Conservation (phyloP, 2,113 vertebrate genomes). For the sheep (Ovis aries) region DNA sequence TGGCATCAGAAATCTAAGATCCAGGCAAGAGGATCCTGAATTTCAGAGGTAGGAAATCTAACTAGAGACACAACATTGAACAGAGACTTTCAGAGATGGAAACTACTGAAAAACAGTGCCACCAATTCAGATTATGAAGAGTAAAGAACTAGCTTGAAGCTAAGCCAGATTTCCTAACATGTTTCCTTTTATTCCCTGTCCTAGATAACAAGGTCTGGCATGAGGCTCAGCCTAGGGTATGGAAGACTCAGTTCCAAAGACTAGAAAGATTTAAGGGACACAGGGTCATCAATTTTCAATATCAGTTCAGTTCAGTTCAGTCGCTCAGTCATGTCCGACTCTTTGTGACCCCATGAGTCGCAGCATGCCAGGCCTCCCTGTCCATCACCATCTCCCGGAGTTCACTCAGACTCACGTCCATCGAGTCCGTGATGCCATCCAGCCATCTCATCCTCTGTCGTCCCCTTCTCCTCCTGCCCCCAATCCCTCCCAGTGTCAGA, state of each 20-base stretch:
- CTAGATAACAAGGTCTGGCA: neutral
- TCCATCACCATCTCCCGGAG: too few relatives aligned
- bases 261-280: neutral
- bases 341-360: accelerated
- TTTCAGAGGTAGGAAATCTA: neutral
- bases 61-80: neutral
- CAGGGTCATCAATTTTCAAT: neutral
- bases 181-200: neutral
- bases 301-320: neutral
- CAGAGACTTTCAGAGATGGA: neutral
- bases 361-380: too few relatives aligned
- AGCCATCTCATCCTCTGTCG: accelerated
- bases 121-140: neutral
- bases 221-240: neutral
- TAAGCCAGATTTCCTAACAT: neutral
- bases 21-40: neutral
- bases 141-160: neutral
- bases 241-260: neutral
- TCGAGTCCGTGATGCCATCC: too few relatives aligned
- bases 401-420: too few relatives aligned
- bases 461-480: too few relatives aligned
- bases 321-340: accelerated
- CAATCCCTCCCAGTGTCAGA: too few relatives aligned
- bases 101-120: neutral
- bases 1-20: neutral